Conservation (phyloP, 2,888 invertebrate genomes). For the Eupithecia tripunctaria region DNA sequence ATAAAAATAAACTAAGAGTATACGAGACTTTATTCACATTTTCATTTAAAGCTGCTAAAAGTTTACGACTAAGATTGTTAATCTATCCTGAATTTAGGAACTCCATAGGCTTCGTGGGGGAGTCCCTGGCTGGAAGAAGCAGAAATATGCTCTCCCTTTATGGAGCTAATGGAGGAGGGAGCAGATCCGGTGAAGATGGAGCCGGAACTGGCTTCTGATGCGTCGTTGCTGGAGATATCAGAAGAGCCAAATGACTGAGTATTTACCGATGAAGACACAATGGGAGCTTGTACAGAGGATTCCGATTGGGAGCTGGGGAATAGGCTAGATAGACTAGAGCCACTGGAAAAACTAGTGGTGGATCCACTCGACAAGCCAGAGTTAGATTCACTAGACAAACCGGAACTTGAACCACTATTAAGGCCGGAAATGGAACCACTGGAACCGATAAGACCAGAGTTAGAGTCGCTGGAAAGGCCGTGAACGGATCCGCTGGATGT, state of each 20-base stretch:
- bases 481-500: conserved; percentile 12
- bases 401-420: not conserved
- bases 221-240: conserved; percentile 10
- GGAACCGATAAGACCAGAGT: conserved; percentile 17
- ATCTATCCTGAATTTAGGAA: conserved; percentile 67
- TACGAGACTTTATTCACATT: conserved; percentile 33
- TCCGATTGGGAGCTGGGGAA: conserved; percentile 28
- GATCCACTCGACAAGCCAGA: not conserved
- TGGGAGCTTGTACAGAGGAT: conserved; percentile 25
- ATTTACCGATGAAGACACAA: conserved; percentile 16
- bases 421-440: conserved; percentile 13
- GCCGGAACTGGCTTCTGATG: conserved; percentile 18
- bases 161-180: conserved; percentile 41
- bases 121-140: conserved; percentile 74
- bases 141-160: conserved; percentile 49
- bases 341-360: not conserved
- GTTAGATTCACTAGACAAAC: not conserved
- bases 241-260: conserved; percentile 23
- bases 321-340: conserved; percentile 25
- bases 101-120: conserved; percentile 75
- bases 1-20: not conserved
- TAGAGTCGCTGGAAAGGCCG: conserved; percentile 16
- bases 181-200: conserved; percentile 39
- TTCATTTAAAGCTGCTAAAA: conserved; percentile 8
- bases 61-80: conserved; percentile 27